A percentile compares a stretch with the other conserved stretches of the same genome.
Conservation (phyloP, 2,113 vertebrate species). For the Toxotes jaculatrix region DNA sequence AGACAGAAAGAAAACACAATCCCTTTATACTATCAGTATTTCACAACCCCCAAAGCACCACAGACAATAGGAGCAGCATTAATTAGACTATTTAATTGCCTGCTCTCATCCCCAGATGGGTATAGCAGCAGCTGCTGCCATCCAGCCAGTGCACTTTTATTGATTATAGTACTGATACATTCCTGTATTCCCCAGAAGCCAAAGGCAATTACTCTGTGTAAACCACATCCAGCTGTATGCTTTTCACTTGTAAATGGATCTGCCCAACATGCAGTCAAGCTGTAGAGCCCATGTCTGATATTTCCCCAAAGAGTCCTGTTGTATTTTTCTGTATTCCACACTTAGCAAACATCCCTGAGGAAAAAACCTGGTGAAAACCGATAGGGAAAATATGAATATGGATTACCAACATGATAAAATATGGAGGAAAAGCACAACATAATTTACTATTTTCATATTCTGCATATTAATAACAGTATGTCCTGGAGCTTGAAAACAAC, state of each 20-base stretch:
- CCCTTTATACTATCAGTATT: slow-evolving; percentile 47
- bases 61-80: slow-evolving; percentile 73
- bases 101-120: slow-evolving; percentile 71
- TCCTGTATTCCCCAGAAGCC: slow-evolving; percentile 78
- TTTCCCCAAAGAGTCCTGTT: slow-evolving; percentile 69
- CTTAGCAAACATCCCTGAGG: slow-evolving; percentile 65
- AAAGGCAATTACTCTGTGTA: slow-evolving; percentile 79
- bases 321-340: slow-evolving; percentile 54
- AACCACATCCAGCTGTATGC: slow-evolving; percentile 76
- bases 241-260: slow-evolving; percentile 74
- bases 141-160: slow-evolving; percentile 74
- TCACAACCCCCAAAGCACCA: slow-evolving; percentile 52
- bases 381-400: slow-evolving; percentile 71
- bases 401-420: slow-evolving; percentile 62
- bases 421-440: slow-evolving; percentile 34
- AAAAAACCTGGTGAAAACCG: slow-evolving; percentile 44
- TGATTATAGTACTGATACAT: slow-evolving; percentile 78
- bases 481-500: slow-evolving; percentile 44
- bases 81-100: slow-evolving; percentile 80
- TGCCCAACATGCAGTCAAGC: slow-evolving; percentile 66
- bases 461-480: slow-evolving; percentile 61
- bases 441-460: slow-evolving; percentile 59
- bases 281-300: slow-evolving; percentile 63
- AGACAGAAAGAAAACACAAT: slow-evolving; percentile 34
- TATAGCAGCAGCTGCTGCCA: slow-evolving; percentile 74